phyloP scores from a whole-genome alignment of 2,113 vertebrate genomes.

The Poicephalus meyeri region DNA sequence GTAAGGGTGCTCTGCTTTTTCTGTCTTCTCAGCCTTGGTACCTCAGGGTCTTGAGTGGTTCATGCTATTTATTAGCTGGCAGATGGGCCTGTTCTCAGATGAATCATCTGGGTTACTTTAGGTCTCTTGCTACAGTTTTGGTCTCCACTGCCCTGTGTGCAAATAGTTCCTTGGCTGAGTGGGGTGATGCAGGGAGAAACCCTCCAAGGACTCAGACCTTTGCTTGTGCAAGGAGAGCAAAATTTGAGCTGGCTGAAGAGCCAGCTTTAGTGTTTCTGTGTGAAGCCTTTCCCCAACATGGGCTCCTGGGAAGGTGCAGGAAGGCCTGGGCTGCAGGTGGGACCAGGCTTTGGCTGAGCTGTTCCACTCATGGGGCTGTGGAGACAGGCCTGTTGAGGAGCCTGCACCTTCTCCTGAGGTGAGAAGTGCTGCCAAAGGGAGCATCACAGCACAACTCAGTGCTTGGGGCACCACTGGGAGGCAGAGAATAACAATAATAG shows the following conservation, averaged over 20 bases:
- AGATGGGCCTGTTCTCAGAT: neutral
- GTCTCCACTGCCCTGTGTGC: neutral
- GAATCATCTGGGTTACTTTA: neutral
- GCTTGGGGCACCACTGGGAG: neutral
- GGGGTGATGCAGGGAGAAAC: neutral
- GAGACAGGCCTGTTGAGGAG: neutral
- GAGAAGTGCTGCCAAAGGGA: neutral
- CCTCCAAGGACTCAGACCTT: neutral
- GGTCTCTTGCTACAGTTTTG: neutral
- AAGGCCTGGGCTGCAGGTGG: neutral
- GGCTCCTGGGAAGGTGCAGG: neutral
- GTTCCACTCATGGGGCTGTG: fast-evolving
- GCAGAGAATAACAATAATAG: neutral
- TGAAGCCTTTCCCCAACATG: neutral
- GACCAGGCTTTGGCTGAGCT: neutral
- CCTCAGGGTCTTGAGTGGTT: neutral
- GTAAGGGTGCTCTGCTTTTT: neutral
- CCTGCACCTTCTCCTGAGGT: neutral
- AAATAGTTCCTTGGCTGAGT: neutral
- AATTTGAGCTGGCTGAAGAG: neutral
- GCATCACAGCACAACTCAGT: neutral
- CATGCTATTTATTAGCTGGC: neutral
- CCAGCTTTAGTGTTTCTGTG: neutral
- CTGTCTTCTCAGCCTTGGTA: neutral
- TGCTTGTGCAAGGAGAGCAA: neutral